Percentiles rank a stretch among this genome's conserved stretches.
Evolutionary conservation across 2,888 invertebrate species (phyloP).

Genomic region (Oscheius sp.): DNA sequence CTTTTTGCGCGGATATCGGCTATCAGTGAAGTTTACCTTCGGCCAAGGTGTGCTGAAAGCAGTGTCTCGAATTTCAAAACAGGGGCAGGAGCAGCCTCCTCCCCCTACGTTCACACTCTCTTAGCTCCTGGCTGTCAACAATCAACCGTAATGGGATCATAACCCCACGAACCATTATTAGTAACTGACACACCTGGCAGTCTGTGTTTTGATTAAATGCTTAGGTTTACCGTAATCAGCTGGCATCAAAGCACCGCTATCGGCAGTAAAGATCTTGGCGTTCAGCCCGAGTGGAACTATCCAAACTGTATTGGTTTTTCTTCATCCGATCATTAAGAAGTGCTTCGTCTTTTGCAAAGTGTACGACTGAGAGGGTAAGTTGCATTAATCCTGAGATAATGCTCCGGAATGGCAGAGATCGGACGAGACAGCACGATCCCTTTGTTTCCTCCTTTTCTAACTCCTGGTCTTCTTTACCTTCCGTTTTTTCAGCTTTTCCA

Average conservation of each 20-base stretch:
- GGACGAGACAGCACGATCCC: no score
- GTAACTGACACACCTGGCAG: slow-evolving; percentile 16
- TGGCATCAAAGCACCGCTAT: slow-evolving; percentile 6
- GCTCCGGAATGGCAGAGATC: no score
- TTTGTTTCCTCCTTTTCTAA: not conserved
- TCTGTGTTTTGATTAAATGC: not conserved
- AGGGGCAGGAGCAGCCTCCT: not conserved
- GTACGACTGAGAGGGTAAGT: no score
- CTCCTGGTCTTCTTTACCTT: not conserved
- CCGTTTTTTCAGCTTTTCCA: not conserved
- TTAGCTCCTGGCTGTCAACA: slow-evolving; percentile 20
- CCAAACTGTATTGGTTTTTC: slow-evolving; percentile 15
- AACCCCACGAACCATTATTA: slow-evolving; percentile 16
- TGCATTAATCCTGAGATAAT: no score
- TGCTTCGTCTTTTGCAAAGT: no score
- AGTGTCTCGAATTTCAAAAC: slow-evolving; percentile 29
- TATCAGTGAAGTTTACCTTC: not conserved
- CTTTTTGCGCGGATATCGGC: no score
- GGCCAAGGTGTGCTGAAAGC: not conserved
- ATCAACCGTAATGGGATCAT: slow-evolving; percentile 39
- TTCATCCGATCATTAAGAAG: no score
- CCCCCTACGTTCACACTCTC: not conserved
- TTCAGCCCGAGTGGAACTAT: slow-evolving; percentile 26
- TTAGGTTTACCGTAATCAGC: no score
- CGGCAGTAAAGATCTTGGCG: slow-evolving; percentile 27